phyloP scores from a whole-genome alignment of 2,888 invertebrate species.

The Empis stercorea region DNA sequence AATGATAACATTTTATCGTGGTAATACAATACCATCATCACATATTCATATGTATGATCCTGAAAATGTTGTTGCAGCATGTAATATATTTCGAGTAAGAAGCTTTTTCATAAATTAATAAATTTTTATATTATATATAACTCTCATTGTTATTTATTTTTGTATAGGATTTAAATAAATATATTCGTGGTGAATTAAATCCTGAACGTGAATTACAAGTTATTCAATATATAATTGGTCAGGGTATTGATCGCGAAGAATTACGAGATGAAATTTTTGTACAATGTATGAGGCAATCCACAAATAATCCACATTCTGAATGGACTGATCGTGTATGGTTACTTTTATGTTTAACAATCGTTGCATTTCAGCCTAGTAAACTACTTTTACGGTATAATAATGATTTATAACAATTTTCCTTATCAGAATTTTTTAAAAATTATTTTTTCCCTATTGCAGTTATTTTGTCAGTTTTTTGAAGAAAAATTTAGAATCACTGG shows the following conservation, averaged over 20 bases:
- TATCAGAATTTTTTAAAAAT: constrained; percentile 24
- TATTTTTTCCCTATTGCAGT: constrained; percentile 40
- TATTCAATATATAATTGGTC: constrained; percentile 72
- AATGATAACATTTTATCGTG: constrained; percentile 82
- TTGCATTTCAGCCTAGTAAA: constrained; percentile 72
- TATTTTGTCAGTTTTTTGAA: constrained; percentile 63
- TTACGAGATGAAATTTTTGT: constrained; percentile 83
- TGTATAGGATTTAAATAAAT: constrained; percentile 74
- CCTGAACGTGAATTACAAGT: constrained; percentile 68
- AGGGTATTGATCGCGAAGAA: constrained; percentile 84
- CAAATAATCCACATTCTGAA: constrained; percentile 75
- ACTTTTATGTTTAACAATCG: constrained; percentile 74
- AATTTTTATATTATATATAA: neutral
- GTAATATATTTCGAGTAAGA: constrained; percentile 77
- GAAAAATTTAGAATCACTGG: constrained; percentile 49
- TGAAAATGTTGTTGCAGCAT: constrained; percentile 80
- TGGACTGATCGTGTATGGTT: constrained; percentile 81
- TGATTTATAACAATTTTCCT: neutral
- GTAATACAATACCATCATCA: constrained; percentile 78
- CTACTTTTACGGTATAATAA: constrained; percentile 27
- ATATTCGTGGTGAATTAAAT: constrained; percentile 78
- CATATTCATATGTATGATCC: constrained; percentile 93
- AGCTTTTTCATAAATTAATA: neutral
- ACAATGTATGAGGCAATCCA: constrained; percentile 77
- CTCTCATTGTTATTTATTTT: neutral